A percentile compares a stretch with the other conserved stretches of the same genome.
Evolutionary conservation across 2,888 invertebrate species (phyloP).

Genomic region (Entomobrya multifasciata): DNA sequence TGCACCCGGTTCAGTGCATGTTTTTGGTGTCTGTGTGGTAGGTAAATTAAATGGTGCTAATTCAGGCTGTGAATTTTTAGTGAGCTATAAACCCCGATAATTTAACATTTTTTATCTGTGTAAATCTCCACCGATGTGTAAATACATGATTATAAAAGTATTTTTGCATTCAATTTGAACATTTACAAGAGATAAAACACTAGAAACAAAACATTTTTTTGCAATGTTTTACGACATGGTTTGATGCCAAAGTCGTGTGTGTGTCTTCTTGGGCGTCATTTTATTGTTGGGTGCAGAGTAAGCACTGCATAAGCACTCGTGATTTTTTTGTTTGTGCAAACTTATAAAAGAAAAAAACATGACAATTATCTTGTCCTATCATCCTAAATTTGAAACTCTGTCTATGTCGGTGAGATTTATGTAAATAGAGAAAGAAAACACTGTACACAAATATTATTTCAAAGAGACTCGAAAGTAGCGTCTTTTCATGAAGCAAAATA

Average conservation of each 20-base stretch:
- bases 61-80: too few relatives aligned
- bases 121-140: too few relatives aligned
- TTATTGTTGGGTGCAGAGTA: too few relatives aligned
- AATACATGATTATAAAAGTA: too few relatives aligned
- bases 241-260: conserved; percentile 16
- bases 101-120: too few relatives aligned
- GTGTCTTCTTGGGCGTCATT: not conserved
- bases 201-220: not conserved
- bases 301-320: too few relatives aligned
- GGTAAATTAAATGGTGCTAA: too few relatives aligned
- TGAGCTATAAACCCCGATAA: too few relatives aligned
- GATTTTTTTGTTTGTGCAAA: too few relatives aligned
- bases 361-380: too few relatives aligned
- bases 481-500: not conserved
- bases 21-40: not conserved
- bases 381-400: too few relatives aligned
- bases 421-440: not conserved
- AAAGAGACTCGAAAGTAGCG: not conserved
- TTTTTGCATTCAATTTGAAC: not conserved
- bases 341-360: too few relatives aligned
- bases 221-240: not conserved
- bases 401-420: conserved; percentile 5
- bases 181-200: not conserved
- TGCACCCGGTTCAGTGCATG: not conserved
- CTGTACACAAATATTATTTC: not conserved